Evolutionary conservation across 2,113 vertebrate genomes (phyloP), one percentile per base, ranked within the genome.

Genomic region (Cyanoramphus novaezelandiae): DNA sequence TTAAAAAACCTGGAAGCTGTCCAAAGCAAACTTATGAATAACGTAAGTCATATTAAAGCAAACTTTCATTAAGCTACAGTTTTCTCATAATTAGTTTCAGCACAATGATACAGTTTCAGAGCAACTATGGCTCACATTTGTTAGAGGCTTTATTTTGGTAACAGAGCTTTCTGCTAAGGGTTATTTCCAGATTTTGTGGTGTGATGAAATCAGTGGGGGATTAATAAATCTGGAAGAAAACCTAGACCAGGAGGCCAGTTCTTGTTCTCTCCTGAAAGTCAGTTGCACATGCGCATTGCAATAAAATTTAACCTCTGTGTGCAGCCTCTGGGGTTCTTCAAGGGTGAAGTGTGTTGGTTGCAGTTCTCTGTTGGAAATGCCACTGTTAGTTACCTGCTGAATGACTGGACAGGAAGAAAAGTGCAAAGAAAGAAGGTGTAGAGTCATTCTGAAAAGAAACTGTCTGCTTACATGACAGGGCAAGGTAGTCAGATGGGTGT

Each of bases 11-110:
- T 96, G 96, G 96, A 81, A 92, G 67, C 67, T 70, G 49, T 94
- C 95, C 96, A 96, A 92, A 93, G 93, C 93, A 96, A 96, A 95
- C 91, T 94, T 95, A 91, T 82, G 83, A 97, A 93, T 87, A 91
- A 68, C 90, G 43, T 87, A 97, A 96, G 93, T 95, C 86, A 92
- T 96, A 93, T 94, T 96, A 96, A 94, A 95, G 96, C 95, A 94
- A 97, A 92, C 72, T 96, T 97, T 96, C 88, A 96, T 96, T 96
- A 96, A 89, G 83, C 67, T 92, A 59, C 91, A 91, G 70, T 91
- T 93, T 97, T 95, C 88, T 95, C 77, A 50, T 96, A 94, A 96
- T 97, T 95, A 92, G 83, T 93, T 96, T 91, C 91, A 95, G 84
- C 63, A 63, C 91, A 96, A 94, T 88, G 83, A 85, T 97, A 91